Percentiles rank a stretch among this genome's conserved stretches.
Conservation (phyloP, 2,888 invertebrate genomes). For the Fissipunctia ypsillon region DNA sequence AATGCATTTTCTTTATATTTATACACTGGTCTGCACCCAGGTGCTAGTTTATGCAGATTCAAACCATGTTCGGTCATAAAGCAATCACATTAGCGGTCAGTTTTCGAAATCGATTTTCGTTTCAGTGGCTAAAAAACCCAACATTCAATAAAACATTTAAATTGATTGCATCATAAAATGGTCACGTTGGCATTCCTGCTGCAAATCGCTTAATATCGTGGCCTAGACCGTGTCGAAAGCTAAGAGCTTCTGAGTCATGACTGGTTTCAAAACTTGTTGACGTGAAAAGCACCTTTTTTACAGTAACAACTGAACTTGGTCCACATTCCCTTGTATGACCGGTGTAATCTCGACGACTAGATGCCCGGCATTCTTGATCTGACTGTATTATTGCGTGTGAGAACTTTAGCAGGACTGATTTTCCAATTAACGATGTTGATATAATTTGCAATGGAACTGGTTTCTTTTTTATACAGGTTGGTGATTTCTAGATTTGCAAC, state of each 20-base stretch:
- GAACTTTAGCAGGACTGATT: constrained; percentile 47
- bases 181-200: constrained; percentile 27
- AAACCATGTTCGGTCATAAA: constrained; percentile 16
- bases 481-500: constrained; percentile 5
- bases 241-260: constrained; percentile 55
- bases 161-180: constrained; percentile 32
- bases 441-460: constrained; percentile 47
- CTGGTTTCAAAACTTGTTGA: constrained; percentile 50
- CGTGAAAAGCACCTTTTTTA: constrained; percentile 53
- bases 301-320: constrained; percentile 57
- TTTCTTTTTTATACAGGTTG: constrained; percentile 21
- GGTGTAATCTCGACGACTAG: constrained; percentile 55
- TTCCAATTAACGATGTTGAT: constrained; percentile 57
- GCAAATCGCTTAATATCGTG: constrained; percentile 43
- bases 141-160: constrained; percentile 39
- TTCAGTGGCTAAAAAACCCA: constrained; percentile 26
- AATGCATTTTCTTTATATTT: constrained; percentile 20
- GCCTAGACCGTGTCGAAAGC: constrained; percentile 59
- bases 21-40: constrained; percentile 1
- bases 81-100: constrained; percentile 7
- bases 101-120: constrained; percentile 6
- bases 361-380: constrained; percentile 40
- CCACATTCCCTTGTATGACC: constrained; percentile 53
- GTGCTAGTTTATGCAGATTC: constrained; percentile 39
- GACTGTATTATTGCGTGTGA: constrained; percentile 36